A percentile compares a stretch with the other conserved stretches of the same genome.
Conservation (phyloP, 2,113 vertebrate genomes). For the Pangasianodon hypophthalmus region DNA sequence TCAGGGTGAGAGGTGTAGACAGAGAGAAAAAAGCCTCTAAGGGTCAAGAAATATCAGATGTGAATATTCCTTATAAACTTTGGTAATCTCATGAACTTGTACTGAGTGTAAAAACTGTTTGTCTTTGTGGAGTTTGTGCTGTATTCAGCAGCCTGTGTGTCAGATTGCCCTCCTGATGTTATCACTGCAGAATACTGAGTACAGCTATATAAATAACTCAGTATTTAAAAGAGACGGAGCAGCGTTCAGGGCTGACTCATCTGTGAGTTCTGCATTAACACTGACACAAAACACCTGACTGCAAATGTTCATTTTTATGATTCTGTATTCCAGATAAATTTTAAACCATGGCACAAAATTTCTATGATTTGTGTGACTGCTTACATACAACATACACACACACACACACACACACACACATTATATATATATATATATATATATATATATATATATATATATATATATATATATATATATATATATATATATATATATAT, state of each 20-base stretch:
- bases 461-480: too few relatives aligned
- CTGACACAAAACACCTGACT: too few relatives aligned
- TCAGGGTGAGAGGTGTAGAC: neutral
- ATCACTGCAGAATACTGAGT: neutral
- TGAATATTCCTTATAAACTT: neutral
- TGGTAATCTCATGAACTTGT: neutral
- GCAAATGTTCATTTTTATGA: too few relatives aligned
- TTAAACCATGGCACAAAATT: too few relatives aligned
- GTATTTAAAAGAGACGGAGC: too few relatives aligned
- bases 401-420: too few relatives aligned
- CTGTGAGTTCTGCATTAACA: neutral
- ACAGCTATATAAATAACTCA: neutral
- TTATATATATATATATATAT: too few relatives aligned
- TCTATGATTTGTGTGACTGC: too few relatives aligned
- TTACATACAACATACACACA: too few relatives aligned
- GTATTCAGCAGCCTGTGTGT: neutral
- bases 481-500: too few relatives aligned
- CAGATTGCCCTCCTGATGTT: neutral
- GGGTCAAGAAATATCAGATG: neutral
- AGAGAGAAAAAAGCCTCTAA: neutral
- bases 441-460: too few relatives aligned
- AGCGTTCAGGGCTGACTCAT: neutral
- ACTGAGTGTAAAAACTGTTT: neutral
- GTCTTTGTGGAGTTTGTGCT: neutral
- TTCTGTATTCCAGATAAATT: too few relatives aligned